A percentile compares a stretch with the other conserved stretches of the same genome.
phyloP scores from a whole-genome alignment of 2,888 invertebrate genomes.

The Drosophila sordidapex region DNA sequence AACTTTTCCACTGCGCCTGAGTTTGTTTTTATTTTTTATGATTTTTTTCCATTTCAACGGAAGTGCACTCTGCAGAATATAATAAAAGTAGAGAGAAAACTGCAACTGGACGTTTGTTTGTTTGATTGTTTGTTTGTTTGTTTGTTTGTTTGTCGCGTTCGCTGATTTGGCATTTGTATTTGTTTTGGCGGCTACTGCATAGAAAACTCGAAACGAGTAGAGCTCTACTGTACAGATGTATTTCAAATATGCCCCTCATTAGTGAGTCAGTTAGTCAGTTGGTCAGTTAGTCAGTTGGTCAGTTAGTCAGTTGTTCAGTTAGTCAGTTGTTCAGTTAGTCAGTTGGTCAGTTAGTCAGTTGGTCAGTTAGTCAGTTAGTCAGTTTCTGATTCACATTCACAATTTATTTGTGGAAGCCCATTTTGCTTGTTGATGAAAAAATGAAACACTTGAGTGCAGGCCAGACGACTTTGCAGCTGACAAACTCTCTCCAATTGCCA shows the following conservation, averaged over 20 bases:
- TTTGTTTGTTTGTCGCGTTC: constrained; percentile 8
- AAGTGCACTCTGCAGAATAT: constrained; percentile 38
- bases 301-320: background rate
- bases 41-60: constrained; percentile 37
- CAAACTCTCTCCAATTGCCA: constrained; percentile 10
- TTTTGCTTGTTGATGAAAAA: background rate
- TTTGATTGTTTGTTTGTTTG: constrained; percentile 9
- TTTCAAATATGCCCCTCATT: constrained; percentile 50
- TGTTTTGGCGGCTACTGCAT: constrained; percentile 31
- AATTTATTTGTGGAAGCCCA: constrained; percentile 24
- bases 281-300: constrained; percentile 33
- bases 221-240: constrained; percentile 22
- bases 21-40: background rate
- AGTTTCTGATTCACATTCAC: background rate
- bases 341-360: constrained; percentile 36
- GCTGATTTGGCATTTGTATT: constrained; percentile 29
- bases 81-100: constrained; percentile 22
- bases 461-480: constrained; percentile 5
- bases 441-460: constrained; percentile 12
- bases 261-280: constrained; percentile 42
- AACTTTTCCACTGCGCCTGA: constrained; percentile 6
- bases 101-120: constrained; percentile 20
- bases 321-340: constrained; percentile 23
- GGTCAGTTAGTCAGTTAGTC: background rate
- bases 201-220: background rate